These are phyloP conservation scores for Crenuchus spilurus DNA, from an alignment of 2,797 vertebrate species.

Conservation along the genomic window DNA sequence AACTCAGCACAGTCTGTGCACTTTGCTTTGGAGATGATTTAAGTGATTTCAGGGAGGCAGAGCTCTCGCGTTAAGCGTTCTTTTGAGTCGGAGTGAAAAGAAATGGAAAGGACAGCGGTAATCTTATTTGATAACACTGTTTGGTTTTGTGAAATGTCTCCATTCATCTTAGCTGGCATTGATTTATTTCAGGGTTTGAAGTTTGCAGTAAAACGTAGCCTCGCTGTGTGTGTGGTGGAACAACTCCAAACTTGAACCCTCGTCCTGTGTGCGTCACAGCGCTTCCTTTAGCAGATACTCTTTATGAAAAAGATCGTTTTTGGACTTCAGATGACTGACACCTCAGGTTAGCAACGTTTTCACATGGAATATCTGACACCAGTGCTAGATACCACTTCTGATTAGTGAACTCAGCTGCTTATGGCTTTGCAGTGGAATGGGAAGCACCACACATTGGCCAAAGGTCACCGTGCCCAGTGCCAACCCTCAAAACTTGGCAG, in stretches of 20 bases:
- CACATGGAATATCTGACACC: too few species aligned
- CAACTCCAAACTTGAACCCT: neutral
- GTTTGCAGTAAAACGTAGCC: neutral
- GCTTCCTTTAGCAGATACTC: too few species aligned
- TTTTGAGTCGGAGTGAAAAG: neutral
- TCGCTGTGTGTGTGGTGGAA: neutral
- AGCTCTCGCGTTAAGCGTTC: neutral
- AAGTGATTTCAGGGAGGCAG: neutral
- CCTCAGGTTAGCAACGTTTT: too few species aligned
- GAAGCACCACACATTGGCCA: too few species aligned
- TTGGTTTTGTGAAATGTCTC: neutral
- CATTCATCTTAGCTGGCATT: neutral
- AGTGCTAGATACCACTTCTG: too few species aligned
- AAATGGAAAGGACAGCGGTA: neutral
- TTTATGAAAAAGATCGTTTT: too few species aligned
- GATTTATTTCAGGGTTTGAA: slow-evolving; percentile 1
- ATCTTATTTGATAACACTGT: neutral
- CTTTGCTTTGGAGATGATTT: neutral
- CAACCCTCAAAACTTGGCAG: too few species aligned
- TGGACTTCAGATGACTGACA: too few species aligned
- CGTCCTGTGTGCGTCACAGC: neutral
- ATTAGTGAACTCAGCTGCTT: too few species aligned
- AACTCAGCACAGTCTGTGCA: neutral
- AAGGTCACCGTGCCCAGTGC: too few species aligned
- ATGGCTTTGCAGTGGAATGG: too few species aligned